Percentiles rank a stretch among this genome's conserved stretches.
phyloP scores from a whole-genome alignment of 2,113 vertebrate species.

The Mastomys natalensis region DNA sequence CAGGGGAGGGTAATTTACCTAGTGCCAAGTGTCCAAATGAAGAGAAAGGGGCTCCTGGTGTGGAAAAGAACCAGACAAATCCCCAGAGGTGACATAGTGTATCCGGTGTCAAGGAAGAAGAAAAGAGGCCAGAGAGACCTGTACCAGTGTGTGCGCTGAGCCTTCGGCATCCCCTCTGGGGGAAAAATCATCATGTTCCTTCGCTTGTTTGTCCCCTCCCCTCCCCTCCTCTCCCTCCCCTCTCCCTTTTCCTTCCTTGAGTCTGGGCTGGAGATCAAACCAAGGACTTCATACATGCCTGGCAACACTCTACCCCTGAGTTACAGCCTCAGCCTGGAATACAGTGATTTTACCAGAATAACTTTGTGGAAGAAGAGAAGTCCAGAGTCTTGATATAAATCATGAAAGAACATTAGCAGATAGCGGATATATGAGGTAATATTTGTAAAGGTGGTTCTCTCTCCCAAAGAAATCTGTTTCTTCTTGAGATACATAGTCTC shows the following conservation, averaged over 20 bases:
- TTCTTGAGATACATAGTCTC: neutral
- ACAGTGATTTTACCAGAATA: neutral
- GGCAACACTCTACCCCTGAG: neutral
- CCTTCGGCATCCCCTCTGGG: neutral
- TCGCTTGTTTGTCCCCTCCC: fast-evolving
- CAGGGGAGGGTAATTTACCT: neutral
- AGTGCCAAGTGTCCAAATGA: too few species aligned
- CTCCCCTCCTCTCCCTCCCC: fast-evolving
- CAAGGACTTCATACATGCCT: neutral
- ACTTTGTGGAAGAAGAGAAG: neutral
- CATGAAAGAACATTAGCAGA: neutral
- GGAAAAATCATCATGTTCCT: neutral
- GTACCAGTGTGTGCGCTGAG: neutral
- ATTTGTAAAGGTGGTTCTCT: neutral
- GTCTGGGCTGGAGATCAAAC: neutral
- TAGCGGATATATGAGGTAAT: neutral
- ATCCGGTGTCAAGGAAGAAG: neutral
- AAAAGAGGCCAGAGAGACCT: neutral
- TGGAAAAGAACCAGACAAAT: neutral
- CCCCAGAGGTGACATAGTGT: neutral
- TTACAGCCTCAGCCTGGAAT: neutral
- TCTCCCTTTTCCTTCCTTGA: fast-evolving
- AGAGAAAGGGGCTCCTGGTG: neutral
- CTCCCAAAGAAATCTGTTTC: neutral
- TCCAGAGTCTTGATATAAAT: neutral